Base-by-base conservation (phyloP, 1,140 invertebrate species). In the Anagrus nilaparvatae region DNA sequence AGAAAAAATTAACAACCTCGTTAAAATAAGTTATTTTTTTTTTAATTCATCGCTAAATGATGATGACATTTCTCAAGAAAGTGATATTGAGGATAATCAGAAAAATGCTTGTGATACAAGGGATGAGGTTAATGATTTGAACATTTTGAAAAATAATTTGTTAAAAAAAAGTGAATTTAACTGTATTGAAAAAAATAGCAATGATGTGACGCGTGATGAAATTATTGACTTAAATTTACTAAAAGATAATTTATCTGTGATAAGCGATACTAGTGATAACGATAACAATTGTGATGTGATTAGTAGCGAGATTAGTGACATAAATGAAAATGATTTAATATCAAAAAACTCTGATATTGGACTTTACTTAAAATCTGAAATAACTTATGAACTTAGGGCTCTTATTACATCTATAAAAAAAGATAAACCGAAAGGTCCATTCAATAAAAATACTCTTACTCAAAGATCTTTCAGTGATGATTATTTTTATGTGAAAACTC, bases 401-500 rank as follows among this genome's bases (percentile, higher is more conserved):
- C 6, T 12, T 27, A 27, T 27, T 27, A 7, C 12, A 27, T 27
- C 12, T 12, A 12, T 6, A 7, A 27, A 27, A 6, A 7, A 6
- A 7, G 6, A 12, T 12, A 27, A 12, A 12, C 24, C 24, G 6
- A 7, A 7, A 27, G 24, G 24, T 27, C 24, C 12, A 7, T 27
- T 27, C 12, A 6, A 6, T 7, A 27, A 27, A 27, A 12, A 27
- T 27, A 27, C 6, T 7, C n/a, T n/a, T 7, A 27, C 6, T 27
- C 12, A 27, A 7, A 27, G 24, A 12, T 27, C 24, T 7, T 27
- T 27, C 12, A 27, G 24, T 27, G 24, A 7, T 27, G 24, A 27
- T 7, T 36, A 36, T 36, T 36, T 16, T 20, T n/a, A 10, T 36
- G 19, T 18, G 20, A 20, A 18, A 20, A 43, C 30, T 16, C 41